A percentile compares a stretch with the other conserved stretches of the same genome.
phyloP scores from a whole-genome alignment of 1,140 invertebrate genomes.

The Drosophila seguyi region DNA sequence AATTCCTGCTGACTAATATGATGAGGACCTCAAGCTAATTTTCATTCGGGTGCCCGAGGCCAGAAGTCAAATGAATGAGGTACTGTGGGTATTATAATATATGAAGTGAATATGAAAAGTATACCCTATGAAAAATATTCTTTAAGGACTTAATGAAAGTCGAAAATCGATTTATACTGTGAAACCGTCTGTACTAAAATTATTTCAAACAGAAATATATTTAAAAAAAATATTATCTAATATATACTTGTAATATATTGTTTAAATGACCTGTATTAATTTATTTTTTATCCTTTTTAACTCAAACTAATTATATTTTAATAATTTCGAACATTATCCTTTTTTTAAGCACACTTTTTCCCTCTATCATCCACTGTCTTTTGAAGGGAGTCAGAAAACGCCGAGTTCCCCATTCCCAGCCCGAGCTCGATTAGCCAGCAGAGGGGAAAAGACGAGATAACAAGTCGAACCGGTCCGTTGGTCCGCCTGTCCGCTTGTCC shows the following conservation, averaged over 20 bases:
- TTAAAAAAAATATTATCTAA: too few species aligned
- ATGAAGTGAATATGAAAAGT: too few species aligned
- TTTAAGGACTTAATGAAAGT: not conserved
- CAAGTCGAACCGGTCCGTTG: conserved; percentile 73
- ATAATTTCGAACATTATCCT: not conserved
- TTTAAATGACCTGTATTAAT: too few species aligned
- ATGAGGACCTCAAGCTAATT: conserved; percentile 66
- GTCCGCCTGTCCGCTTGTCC: conserved; percentile 29
- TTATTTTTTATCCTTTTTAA: not conserved
- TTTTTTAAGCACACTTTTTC: not conserved
- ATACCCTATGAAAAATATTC: too few species aligned
- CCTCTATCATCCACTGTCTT: conserved; percentile 22
- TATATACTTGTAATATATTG: not conserved
- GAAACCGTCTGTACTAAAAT: not conserved
- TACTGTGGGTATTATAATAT: conserved; percentile 19
- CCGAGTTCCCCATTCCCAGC: conserved; percentile 14
- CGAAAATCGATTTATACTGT: not conserved
- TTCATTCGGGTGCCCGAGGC: conserved; percentile 55
- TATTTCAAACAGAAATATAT: not conserved
- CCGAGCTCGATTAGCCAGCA: conserved; percentile 61
- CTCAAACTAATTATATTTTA: too few species aligned
- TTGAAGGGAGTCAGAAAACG: conserved; percentile 23
- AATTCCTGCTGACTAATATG: conserved; percentile 68
- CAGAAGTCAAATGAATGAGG: conserved; percentile 7
- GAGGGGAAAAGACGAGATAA: conserved; percentile 67